Evolutionary conservation across 2,888 invertebrate genomes (phyloP).

Genomic region (Drosophila robusta): DNA sequence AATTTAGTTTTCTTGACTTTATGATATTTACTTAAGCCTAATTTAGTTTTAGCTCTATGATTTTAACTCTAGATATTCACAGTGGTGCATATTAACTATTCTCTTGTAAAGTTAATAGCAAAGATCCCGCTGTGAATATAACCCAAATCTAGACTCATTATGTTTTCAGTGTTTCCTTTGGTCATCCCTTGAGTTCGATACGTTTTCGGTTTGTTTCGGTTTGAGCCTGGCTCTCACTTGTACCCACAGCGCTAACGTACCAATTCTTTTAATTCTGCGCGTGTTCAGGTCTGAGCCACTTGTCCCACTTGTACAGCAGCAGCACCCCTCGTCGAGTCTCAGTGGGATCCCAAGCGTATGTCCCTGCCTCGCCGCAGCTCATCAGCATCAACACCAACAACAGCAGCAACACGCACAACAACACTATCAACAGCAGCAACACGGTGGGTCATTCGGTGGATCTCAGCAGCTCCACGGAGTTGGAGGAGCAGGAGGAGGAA

Average conservation of each 20-base stretch:
- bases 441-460: conserved; percentile 84
- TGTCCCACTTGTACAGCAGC: conserved; percentile 85
- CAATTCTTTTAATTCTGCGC: conserved; percentile 54
- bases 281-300: conserved; percentile 84
- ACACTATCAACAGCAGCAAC: conserved; percentile 84
- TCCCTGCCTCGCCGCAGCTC: conserved; percentile 84
- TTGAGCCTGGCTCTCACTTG: conserved; percentile 7
- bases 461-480: conserved; percentile 85
- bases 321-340: conserved; percentile 85
- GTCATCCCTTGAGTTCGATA: conserved; percentile 47
- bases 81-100: conserved; percentile 7
- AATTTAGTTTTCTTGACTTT: conserved; percentile 2
- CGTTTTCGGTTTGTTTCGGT: conserved; percentile 54
- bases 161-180: conserved; percentile 44
- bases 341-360: conserved; percentile 85
- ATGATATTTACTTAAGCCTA: conserved; percentile 12
- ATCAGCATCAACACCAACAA: conserved; percentile 82
- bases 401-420: conserved; percentile 79
- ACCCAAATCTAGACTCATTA: conserved; percentile 2
- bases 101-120: conserved; percentile 1
- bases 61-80: conserved; percentile 10
- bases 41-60: conserved; percentile 28
- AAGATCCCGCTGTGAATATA: conserved; percentile 11
- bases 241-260: conserved; percentile 31
- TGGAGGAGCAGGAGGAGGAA: conserved; percentile 84